Evolutionary conservation across 2,797 vertebrate genomes (phyloP), one percentile per base, ranked within the genome.

Genomic region (Rhadinocentrus ornatus): DNA sequence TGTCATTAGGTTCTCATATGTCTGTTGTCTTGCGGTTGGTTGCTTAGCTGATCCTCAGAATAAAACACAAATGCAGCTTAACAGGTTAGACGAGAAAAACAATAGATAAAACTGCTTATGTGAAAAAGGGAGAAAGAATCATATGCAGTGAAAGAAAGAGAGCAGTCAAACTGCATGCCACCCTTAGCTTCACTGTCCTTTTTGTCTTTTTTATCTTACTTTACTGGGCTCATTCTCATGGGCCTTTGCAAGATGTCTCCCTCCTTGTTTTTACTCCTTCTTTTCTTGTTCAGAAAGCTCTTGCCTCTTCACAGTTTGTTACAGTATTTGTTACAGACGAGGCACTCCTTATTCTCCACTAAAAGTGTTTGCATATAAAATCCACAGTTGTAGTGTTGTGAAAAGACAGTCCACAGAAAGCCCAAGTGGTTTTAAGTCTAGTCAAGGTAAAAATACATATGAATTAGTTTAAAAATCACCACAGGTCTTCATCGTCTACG

Each of bases 401-500:
- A 20, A 35, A 58, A 27, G 29, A 66, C 1, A 58, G 75, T 82
- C 74, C 46, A 39, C 66, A 48, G 60, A 48, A 52, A 62, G 62
- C 53, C 78, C 53, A 44, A 89, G 87, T 90, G 86, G 83, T 85
- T 82, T 77, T 44, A 57, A 80, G 83, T 91, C 84, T 83, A 80
- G 75, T 86, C 77, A 65, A 46, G 12, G 44, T 61, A 55, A 79
- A 46, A 46, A 81, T 50, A 78, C 48, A 80, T 2, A 74, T 2
- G 50, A 82, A 75, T 76, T 53, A 81, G 16, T 54, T 66, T 60
- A 32, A 67, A 75, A 85, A 78, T 86, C 81, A 86, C 66, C 81
- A 66, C 83, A 83, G 77, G 75, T 86, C 78, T 52, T 86, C 71
- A 59, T 68, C 12, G 26, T 80, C 22, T 62, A 56, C 64, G 62